phyloP scores from a whole-genome alignment of 2,888 invertebrate species.

The Drosophila emarginata region DNA sequence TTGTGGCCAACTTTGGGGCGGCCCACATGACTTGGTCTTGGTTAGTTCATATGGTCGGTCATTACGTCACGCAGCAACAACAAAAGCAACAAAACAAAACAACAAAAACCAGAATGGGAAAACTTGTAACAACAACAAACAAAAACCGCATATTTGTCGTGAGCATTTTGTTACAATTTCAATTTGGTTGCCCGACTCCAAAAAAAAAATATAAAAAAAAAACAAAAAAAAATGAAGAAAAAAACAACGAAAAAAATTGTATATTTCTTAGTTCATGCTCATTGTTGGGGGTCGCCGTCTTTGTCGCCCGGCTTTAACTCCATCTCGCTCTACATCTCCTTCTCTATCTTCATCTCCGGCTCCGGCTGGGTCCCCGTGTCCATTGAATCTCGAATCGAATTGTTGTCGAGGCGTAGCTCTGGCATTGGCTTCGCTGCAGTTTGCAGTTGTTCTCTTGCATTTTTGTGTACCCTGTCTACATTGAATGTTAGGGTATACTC shows the following conservation, averaged over 20 bases:
- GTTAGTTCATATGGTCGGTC: constrained; percentile 54
- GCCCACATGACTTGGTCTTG: constrained; percentile 64
- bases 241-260: constrained; percentile 10
- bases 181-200: constrained; percentile 50
- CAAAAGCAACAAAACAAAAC: constrained; percentile 20
- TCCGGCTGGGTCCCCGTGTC: background rate
- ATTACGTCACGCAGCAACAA: constrained; percentile 65
- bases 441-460: constrained; percentile 5
- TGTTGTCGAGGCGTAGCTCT: constrained; percentile 35
- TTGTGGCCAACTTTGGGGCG: constrained; percentile 15
- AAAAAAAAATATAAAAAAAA: background rate
- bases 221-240: background rate
- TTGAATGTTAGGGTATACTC: background rate
- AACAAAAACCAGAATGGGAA: constrained; percentile 41
- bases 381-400: background rate
- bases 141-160: constrained; percentile 73
- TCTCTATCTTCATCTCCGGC: background rate
- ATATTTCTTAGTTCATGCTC: constrained; percentile 17
- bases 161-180: constrained; percentile 77
- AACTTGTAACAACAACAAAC: constrained; percentile 29
- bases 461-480: background rate
- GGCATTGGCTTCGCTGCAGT: constrained; percentile 61
- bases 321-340: background rate
- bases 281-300: constrained; percentile 29
- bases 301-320: background rate